These are phyloP conservation scores for Volucella bombylans DNA, from an alignment of 2,888 invertebrate species.

Conservation along the genomic window DNA sequence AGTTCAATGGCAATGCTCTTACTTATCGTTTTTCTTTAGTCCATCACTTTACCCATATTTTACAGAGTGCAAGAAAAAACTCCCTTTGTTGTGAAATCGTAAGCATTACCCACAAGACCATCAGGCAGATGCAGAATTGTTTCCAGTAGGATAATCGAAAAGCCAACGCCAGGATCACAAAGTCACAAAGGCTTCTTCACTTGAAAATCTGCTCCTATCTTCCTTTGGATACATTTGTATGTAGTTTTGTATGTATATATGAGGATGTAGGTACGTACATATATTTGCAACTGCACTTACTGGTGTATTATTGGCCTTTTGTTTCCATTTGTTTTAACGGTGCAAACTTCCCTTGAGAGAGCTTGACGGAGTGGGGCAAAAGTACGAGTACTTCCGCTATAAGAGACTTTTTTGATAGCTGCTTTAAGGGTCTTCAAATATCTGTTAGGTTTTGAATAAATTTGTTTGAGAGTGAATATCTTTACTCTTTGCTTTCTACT, in stretches of 20 bases:
- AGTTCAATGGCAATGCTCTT: slow-evolving; percentile 54
- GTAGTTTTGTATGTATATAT: not conserved
- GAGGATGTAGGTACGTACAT: not conserved
- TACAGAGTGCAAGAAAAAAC: slow-evolving; percentile 20
- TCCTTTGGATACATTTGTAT: slow-evolving; percentile 21
- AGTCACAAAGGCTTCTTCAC: slow-evolving; percentile 66
- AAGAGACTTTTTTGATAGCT: slow-evolving; percentile 35
- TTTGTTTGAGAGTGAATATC: not conserved
- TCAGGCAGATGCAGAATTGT: slow-evolving; percentile 63
- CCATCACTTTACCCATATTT: slow-evolving; percentile 48
- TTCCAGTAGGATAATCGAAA: slow-evolving; percentile 68
- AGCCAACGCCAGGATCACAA: slow-evolving; percentile 69
- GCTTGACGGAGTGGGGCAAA: slow-evolving; percentile 49
- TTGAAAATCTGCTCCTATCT: slow-evolving; percentile 54
- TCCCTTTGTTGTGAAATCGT: slow-evolving; percentile 40
- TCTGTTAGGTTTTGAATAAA: slow-evolving; percentile 43
- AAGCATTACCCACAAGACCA: slow-evolving; percentile 56
- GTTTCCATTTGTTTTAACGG: slow-evolving; percentile 58
- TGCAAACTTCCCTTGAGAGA: slow-evolving; percentile 48
- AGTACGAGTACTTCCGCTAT: slow-evolving; percentile 46
- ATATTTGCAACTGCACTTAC: slow-evolving; percentile 39
- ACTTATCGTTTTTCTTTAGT: slow-evolving; percentile 49
- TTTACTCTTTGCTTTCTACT: not conserved
- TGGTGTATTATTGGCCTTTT: slow-evolving; percentile 63
- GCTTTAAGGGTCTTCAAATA: slow-evolving; percentile 32